Evolutionary conservation across 2,888 invertebrate species (phyloP), one percentile per base, ranked within the genome.

Genomic region (Thera obeliscata): DNA sequence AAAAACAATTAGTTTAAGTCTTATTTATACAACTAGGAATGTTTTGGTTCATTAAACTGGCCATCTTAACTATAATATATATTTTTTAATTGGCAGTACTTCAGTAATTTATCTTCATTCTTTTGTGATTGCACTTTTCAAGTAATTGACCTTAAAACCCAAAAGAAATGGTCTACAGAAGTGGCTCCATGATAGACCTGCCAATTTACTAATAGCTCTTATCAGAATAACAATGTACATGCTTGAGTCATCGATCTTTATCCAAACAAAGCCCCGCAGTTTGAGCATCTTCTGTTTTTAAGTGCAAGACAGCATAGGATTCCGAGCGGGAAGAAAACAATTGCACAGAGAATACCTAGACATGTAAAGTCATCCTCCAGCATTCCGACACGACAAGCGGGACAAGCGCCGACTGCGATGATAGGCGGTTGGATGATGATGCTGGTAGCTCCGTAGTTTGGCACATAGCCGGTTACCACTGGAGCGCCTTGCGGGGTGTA

Each of bases 361-460:
- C 97, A 97, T 0, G 98, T 96, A 87, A 96, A 98, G 82, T 98
- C 97, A 78, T 98, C 98, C 89, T 98, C 97, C 54, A 98, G 90
- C 38, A 97, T 95, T 12, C 98, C 98, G 68, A 98, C 97, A 75
- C 98, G 94, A 83, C 98, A 98, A 1, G 97, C 97, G 1, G 98
- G 98, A 86, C 98, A 98, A 2, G 96, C 97, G 0, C 98, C 98
- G 0, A 98, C 96, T 0, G 97, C 93, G 71, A 98, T 96, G 49
- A 98, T 97, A 71, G 97, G 96, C 3, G 96, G 96, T 60, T 96
- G 95, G 72, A 96, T 95, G 66, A 96, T 94, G 36, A 96, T 94
- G 59, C 91, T 94, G 5, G 93, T 93, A 2, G 96, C 94, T 22
- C 96, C 95, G 75, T 96, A 96, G 46, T 94, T 94, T 0, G 95